Base-by-base conservation (phyloP, 2,888 invertebrate genomes). In the Drosophila mimetica region DNA sequence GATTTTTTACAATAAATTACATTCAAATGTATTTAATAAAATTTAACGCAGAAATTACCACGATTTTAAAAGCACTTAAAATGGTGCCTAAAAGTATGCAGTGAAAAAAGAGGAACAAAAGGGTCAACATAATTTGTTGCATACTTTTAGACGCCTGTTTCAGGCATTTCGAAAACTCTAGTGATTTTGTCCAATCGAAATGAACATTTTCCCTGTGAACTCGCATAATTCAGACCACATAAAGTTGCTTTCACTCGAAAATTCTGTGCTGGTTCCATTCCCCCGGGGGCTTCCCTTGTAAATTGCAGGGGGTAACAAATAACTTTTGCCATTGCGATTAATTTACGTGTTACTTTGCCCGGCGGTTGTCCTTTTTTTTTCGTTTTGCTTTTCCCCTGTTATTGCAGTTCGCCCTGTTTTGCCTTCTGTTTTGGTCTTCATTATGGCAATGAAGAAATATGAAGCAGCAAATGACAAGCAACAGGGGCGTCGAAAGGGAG, bases 381-480 rank as follows among this genome's bases (percentile, higher is more conserved):
- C n/a, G 4, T 22, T 25, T 3, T 2, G 13, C 14, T 28, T 39
- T 16, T 32, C 14, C 6, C 25, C 18, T 25, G 13, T 25, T 28
- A 37, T 18, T 18, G 14, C 32, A 11, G 11, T 25, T 8, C 4
- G 22, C 18, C 14, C 20, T 47, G 11, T 32, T 32, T 13, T 54
- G 16, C 16, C 63, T 54, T 42, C 57, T 67, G 50, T 42, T 59
- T 60, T 32, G 57, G 53, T 44, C 63, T 74, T 58, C 67, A 51
- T 48, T 60, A 73, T 54, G 47, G 59, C 67, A 78, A 79, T 81
- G 76, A 81, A 81, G 76, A 79, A 78, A 78, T 76, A 81, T 78
- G 76, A 76, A 63, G 63, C 53, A 46, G 22, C 59, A 71, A 58
- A 70, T 60, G 70, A 53, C 59, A 69, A 51, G 55, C 61, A 60